phyloP scores from a whole-genome alignment of 1,140 invertebrate species.

The Steinernema feltiae region DNA sequence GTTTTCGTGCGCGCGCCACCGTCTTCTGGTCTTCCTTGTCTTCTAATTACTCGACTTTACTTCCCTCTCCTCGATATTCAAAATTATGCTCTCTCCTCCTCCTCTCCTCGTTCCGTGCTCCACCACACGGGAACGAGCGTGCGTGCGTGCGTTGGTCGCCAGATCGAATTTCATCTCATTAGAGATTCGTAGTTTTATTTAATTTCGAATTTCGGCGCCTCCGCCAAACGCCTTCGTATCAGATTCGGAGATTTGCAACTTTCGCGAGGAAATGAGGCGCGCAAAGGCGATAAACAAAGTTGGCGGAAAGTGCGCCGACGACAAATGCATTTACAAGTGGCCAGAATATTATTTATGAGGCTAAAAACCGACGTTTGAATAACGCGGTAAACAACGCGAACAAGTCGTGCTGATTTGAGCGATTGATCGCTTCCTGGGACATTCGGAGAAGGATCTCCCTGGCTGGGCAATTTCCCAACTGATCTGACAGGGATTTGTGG shows the following conservation, averaged over 20 bases:
- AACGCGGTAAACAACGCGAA: neutral
- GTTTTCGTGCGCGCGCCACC: neutral
- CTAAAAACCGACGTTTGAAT: neutral
- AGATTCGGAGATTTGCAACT: neutral
- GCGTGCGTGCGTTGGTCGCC: no score
- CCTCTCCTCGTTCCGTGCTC: no score
- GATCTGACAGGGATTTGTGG: no score
- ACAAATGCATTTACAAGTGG: neutral
- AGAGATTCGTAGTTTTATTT: slow-evolving; percentile 2
- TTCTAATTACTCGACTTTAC: neutral
- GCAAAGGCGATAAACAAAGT: neutral
- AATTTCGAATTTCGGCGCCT: neutral
- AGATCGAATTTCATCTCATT: slow-evolving; percentile 8
- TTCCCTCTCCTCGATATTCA: neutral
- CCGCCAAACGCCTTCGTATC: neutral
- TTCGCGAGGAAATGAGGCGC: neutral
- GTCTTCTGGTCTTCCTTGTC: neutral
- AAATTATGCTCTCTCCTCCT: no score
- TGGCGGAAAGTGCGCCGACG: neutral
- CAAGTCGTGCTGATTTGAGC: neutral
- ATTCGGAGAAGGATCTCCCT: no score
- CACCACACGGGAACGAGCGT: no score
- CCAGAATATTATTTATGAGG: neutral
- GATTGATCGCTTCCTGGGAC: no score
- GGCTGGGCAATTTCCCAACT: no score